A percentile compares a stretch with the other conserved stretches of the same genome.
phyloP scores from a whole-genome alignment of 2,113 vertebrate species.

The Dendrocopos noguchii region DNA sequence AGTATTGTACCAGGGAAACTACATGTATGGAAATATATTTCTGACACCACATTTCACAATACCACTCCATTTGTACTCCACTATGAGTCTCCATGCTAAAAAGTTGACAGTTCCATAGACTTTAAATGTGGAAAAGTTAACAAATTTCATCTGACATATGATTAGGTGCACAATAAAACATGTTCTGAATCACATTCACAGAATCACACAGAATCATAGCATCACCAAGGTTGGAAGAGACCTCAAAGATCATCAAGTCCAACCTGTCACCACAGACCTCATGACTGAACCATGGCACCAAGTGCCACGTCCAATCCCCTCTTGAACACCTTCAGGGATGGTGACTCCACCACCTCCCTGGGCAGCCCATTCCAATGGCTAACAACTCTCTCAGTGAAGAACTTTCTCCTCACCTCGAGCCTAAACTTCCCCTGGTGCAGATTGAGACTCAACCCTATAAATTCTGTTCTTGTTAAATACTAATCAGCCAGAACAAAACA shows the following conservation, averaged over 20 bases:
- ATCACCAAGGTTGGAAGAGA: too few species aligned
- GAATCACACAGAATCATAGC: too few species aligned
- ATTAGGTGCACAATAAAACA: neutral
- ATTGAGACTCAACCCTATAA: neutral
- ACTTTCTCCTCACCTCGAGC: too few species aligned
- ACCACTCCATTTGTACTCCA: neutral
- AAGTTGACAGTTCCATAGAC: neutral
- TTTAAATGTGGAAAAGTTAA: neutral
- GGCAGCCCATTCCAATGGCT: too few species aligned
- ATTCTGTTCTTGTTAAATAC: conserved; percentile 25
- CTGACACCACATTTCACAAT: neutral
- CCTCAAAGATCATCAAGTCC: too few species aligned
- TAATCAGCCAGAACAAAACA: conserved; percentile 21
- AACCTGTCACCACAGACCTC: too few species aligned
- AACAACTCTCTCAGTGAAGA: too few species aligned
- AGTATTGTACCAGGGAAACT: neutral
- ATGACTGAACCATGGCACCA: too few species aligned
- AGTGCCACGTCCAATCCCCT: too few species aligned
- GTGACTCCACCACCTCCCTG: too few species aligned
- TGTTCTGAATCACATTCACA: neutral
- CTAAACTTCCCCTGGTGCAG: too few species aligned
- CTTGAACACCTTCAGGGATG: too few species aligned
- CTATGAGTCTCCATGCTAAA: neutral
- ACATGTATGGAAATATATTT: neutral
- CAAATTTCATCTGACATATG: neutral